phyloP scores from a whole-genome alignment of 2,888 invertebrate genomes.

The Leptopterna dolabrata region DNA sequence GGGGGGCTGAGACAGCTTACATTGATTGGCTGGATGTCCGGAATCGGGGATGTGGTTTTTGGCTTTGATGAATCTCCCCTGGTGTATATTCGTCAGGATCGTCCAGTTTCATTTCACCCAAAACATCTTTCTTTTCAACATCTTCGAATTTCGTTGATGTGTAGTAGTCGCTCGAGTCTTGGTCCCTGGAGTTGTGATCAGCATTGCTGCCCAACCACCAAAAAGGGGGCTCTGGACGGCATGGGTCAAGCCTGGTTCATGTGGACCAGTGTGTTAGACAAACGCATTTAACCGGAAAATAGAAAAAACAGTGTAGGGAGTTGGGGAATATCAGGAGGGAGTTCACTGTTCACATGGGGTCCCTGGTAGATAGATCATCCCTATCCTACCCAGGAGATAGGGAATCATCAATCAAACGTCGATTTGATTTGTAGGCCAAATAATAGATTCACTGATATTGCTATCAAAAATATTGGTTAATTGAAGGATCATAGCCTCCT shows the following conservation, averaged over 20 bases:
- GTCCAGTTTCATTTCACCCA: neutral
- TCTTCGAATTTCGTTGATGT: neutral
- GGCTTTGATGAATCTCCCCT: neutral
- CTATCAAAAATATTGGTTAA: no score
- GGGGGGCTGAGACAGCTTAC: neutral
- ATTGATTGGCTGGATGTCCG: neutral
- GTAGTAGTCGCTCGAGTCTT: neutral
- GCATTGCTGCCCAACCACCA: neutral
- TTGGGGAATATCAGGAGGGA: no score
- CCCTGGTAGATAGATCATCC: no score
- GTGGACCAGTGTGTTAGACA: no score
- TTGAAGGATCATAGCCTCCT: no score
- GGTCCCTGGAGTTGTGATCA: neutral
- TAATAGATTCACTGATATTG: no score
- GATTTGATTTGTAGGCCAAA: no score
- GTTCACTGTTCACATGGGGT: no score
- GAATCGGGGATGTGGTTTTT: neutral
- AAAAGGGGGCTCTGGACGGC: neutral
- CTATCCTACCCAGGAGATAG: no score
- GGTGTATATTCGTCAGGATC: neutral
- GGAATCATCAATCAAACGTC: no score
- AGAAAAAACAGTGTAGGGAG: no score
- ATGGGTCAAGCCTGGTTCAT: neutral
- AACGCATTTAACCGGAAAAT: no score
- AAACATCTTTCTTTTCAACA: neutral